Evolutionary conservation across 2,113 vertebrate genomes (phyloP).

Genomic region (Emydura subglobosa): DNA sequence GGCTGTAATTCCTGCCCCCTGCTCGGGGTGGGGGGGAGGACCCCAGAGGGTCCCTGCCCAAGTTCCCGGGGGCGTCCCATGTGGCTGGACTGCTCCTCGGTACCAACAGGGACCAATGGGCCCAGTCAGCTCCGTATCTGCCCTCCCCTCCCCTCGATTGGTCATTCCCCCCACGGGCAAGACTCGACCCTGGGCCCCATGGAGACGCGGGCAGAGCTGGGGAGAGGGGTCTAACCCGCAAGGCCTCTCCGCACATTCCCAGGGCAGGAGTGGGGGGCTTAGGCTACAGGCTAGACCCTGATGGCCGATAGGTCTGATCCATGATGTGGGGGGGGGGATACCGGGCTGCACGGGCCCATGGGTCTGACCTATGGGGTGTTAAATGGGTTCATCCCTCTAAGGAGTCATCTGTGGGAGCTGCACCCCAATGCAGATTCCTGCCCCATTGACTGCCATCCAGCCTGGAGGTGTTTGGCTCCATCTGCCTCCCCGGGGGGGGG

Average conservation of each 20-base stretch:
- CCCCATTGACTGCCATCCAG: background rate
- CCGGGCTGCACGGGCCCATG: background rate
- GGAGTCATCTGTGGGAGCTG: background rate
- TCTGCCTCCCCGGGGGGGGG: no score
- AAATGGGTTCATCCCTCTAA: background rate
- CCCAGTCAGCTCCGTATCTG: background rate
- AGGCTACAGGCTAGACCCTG: no score
- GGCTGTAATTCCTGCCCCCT: background rate
- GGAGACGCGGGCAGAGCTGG: background rate
- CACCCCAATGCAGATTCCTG: background rate
- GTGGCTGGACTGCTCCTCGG: background rate
- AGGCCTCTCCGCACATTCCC: background rate
- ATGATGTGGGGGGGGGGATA: no score
- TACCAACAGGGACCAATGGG: background rate
- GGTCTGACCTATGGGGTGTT: background rate
- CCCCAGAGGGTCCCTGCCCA: background rate
- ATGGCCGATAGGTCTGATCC: no score
- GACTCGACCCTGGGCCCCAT: no score
- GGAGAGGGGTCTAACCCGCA: background rate
- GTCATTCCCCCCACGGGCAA: background rate
- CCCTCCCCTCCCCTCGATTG: background rate
- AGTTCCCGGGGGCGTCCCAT: background rate
- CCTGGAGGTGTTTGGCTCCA: background rate
- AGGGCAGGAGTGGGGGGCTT: no score
- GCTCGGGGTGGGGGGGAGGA: background rate